Evolutionary conservation across 2,888 invertebrate genomes (phyloP).

Genomic region (Itoplectis maculator): DNA sequence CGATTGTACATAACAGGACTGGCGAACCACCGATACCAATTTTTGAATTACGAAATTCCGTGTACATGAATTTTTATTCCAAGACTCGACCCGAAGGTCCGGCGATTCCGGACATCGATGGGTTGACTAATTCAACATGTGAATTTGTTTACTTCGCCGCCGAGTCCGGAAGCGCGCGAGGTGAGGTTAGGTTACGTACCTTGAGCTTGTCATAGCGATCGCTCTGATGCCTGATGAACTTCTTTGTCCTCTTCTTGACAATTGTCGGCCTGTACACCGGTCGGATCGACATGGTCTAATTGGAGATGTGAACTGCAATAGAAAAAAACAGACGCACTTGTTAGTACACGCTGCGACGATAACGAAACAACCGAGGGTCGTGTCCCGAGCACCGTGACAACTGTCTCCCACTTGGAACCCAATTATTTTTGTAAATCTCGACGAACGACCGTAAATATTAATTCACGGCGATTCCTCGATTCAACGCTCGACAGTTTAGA

Average conservation of each 20-base stretch:
- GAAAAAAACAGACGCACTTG: constrained; percentile 26
- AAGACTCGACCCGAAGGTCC: no score
- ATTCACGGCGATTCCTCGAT: constrained; percentile 34
- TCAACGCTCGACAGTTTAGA: constrained; percentile 18
- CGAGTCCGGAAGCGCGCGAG: background rate
- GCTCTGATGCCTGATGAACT: constrained; percentile 99
- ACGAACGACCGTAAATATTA: constrained; percentile 52
- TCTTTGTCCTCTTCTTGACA: constrained; percentile 99
- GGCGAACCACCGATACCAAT: no score
- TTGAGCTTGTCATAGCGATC: constrained; percentile 98
- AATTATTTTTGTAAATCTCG: constrained; percentile 7
- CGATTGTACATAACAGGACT: background rate
- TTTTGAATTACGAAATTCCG: no score
- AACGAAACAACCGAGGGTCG: background rate
- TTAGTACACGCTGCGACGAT: background rate
- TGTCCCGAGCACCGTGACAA: constrained; percentile 28
- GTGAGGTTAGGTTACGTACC: constrained; percentile 86
- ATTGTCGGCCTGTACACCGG: constrained; percentile 95
- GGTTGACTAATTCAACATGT: background rate
- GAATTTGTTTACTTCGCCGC: background rate
- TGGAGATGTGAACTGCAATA: constrained; percentile 74
- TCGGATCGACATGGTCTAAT: constrained; percentile 92
- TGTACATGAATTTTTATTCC: background rate
- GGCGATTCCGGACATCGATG: background rate
- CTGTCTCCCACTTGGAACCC: constrained; percentile 35